A percentile compares a stretch with the other conserved stretches of the same genome.
These are phyloP conservation scores for Drosophila melanica DNA, from an alignment of 1,140 invertebrate genomes.

Conservation along the genomic window DNA sequence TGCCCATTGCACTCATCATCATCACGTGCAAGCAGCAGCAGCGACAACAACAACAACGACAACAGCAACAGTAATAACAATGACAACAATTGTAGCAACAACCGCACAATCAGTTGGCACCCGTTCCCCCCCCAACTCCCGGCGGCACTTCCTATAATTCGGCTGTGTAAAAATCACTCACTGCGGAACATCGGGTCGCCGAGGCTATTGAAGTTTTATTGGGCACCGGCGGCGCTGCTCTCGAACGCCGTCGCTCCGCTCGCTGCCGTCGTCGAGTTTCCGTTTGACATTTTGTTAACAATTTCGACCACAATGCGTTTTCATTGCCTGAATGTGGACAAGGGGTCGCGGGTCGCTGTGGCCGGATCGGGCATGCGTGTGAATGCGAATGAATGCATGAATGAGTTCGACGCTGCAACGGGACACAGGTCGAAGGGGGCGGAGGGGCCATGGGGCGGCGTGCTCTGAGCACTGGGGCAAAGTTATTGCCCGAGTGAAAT, in stretches of 20 bases:
- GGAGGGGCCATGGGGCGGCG: neutral
- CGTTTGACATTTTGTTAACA: slow-evolving; percentile 83
- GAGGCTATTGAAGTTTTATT: slow-evolving; percentile 78
- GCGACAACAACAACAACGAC: slow-evolving; percentile 39
- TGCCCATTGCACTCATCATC: slow-evolving; percentile 44
- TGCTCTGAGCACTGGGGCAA: slow-evolving; percentile 8
- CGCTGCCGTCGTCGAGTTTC: slow-evolving; percentile 58
- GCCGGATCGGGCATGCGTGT: slow-evolving; percentile 45
- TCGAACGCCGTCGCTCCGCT: neutral
- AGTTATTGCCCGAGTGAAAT: slow-evolving; percentile 74
- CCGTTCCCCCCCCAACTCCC: slow-evolving; percentile 14
- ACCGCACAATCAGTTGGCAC: slow-evolving; percentile 73
- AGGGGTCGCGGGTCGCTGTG: neutral
- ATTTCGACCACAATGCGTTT: slow-evolving; percentile 83
- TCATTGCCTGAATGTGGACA: slow-evolving; percentile 54
- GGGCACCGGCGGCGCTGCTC: slow-evolving; percentile 49
- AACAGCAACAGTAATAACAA: slow-evolving; percentile 54
- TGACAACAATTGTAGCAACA: slow-evolving; percentile 73
- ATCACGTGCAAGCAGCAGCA: slow-evolving; percentile 56
- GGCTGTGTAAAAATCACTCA: slow-evolving; percentile 53
- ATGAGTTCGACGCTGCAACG: slow-evolving; percentile 55
- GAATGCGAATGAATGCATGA: slow-evolving; percentile 78
- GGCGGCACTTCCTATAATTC: slow-evolving; percentile 41
- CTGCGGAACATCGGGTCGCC: slow-evolving; percentile 36
- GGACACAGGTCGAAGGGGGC: slow-evolving; percentile 17